Evolutionary conservation across 2,113 vertebrate species (phyloP).

Genomic region (Actenoides hombroni): DNA sequence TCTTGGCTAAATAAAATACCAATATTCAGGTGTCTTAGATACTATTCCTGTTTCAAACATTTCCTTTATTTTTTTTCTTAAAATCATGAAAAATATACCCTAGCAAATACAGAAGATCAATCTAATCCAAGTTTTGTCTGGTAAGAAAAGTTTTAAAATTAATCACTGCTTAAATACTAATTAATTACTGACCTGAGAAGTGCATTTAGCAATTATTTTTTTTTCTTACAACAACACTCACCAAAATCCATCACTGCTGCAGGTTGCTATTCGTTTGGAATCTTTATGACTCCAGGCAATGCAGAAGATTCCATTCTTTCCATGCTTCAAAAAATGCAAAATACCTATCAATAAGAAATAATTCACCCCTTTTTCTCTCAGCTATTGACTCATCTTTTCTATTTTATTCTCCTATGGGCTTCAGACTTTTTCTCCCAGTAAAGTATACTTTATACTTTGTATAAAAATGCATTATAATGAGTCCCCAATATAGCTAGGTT

Average conservation of each 20-base stretch:
- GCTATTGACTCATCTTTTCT: constrained; percentile 32
- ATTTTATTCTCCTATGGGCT: background rate
- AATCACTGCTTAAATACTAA: background rate
- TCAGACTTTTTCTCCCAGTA: background rate
- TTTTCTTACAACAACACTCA: constrained; percentile 70
- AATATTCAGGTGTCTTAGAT: background rate
- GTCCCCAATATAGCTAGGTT: background rate
- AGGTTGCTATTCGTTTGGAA: constrained; percentile 96
- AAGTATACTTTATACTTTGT: background rate
- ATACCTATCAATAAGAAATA: constrained; percentile 81
- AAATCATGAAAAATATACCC: background rate
- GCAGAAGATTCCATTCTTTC: constrained; percentile 96
- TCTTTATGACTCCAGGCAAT: constrained; percentile 99
- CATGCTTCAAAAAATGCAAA: constrained; percentile 89
- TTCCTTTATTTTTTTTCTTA: background rate
- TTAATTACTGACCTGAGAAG: background rate
- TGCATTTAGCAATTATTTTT: background rate
- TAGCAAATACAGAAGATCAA: background rate
- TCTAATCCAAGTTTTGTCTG: background rate
- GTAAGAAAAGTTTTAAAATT: background rate
- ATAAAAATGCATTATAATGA: background rate
- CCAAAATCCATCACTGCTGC: constrained; percentile 95
- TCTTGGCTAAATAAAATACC: background rate
- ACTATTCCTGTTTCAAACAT: background rate
- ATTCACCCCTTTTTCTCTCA: constrained; percentile 76